phyloP scores from a whole-genome alignment of 2,888 invertebrate genomes.

The Saturnia japonica region DNA sequence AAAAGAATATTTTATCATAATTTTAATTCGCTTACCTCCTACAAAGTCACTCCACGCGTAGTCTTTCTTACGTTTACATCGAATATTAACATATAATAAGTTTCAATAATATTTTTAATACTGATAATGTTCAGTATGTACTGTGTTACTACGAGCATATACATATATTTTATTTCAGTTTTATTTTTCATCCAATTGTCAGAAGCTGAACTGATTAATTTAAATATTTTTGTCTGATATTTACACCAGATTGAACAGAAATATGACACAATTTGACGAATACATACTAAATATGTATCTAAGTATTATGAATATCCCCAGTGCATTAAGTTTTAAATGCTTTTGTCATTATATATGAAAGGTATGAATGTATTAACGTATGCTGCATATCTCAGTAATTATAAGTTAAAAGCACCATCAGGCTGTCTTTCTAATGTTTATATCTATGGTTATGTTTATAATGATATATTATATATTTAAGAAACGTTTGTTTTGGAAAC shows the following conservation, averaged over 20 bases:
- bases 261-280: no score
- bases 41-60: background rate
- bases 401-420: background rate
- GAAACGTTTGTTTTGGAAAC: no score
- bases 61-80: background rate
- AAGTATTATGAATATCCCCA: background rate
- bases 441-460: no score
- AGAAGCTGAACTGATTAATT: no score
- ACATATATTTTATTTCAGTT: no score
- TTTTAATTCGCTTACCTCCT: constrained; percentile 9
- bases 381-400: background rate
- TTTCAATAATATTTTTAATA: background rate
- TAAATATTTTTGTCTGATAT: no score
- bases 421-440: background rate
- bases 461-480: no score
- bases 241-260: no score
- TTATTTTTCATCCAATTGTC: no score
- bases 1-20: background rate
- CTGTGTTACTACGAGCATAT: no score
- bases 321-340: background rate
- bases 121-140: background rate
- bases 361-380: background rate
- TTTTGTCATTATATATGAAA: background rate
- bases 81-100: constrained; percentile 12
- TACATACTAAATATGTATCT: background rate